These are phyloP conservation scores for Ylistrum balloti DNA, from an alignment of 1,140 invertebrate genomes.

Conservation along the genomic window DNA sequence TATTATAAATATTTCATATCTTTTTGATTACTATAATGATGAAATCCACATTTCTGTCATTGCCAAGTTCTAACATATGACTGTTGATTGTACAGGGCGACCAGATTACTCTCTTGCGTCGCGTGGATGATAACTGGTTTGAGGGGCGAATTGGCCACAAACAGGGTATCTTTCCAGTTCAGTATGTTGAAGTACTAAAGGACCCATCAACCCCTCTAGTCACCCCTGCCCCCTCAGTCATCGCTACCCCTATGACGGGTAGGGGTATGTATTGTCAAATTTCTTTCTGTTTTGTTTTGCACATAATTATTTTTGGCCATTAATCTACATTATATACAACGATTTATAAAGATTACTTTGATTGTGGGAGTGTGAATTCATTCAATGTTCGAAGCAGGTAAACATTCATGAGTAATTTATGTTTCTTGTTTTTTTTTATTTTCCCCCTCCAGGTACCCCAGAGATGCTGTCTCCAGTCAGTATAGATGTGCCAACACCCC, in stretches of 20 bases:
- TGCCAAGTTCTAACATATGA: too few relatives aligned
- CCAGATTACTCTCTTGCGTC: conserved; percentile 85
- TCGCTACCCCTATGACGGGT: conserved; percentile 81
- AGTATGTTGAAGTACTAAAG: conserved; percentile 86
- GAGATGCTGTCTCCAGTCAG: conserved; percentile 79
- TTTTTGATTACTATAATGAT: too few relatives aligned
- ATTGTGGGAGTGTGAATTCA: too few relatives aligned
- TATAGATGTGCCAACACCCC: conserved; percentile 77
- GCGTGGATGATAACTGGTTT: conserved; percentile 87
- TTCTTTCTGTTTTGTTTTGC: conserved; percentile 23
- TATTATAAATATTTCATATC: too few relatives aligned
- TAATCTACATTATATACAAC: too few relatives aligned
- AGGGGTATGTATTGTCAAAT: conserved; percentile 60
- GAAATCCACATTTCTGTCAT: too few relatives aligned
- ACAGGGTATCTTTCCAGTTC: conserved; percentile 87
- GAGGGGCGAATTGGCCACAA: conserved; percentile 85
- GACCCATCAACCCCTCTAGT: conserved; percentile 81
- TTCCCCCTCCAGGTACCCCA: conserved; percentile 72
- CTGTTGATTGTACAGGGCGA: conserved; percentile 82
- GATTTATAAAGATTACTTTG: too few relatives aligned
- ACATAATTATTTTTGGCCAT: too few relatives aligned
- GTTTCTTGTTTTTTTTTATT: background rate
- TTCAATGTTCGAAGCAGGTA: too few relatives aligned
- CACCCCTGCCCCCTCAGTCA: conserved; percentile 80
- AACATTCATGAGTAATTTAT: background rate